Evolutionary conservation across 2,888 invertebrate genomes (phyloP).

Genomic region (Macrophya annulata): DNA sequence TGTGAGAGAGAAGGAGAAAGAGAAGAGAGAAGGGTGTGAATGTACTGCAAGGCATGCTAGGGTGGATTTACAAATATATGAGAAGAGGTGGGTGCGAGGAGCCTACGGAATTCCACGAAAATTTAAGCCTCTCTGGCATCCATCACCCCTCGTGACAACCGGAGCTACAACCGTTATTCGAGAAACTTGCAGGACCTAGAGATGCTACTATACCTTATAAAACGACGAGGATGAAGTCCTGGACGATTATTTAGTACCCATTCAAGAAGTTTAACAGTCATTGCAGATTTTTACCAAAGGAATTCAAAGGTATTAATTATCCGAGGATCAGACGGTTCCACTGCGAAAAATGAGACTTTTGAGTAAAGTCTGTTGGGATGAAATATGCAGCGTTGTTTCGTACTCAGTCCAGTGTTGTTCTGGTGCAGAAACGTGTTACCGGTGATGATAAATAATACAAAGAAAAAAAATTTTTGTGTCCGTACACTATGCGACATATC

Average conservation of each 20-base stretch:
- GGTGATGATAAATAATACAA: constrained; percentile 1
- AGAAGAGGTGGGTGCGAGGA: constrained; percentile 55
- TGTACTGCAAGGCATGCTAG: constrained; percentile 56
- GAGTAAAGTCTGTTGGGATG: not conserved
- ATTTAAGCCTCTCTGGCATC: constrained; percentile 69
- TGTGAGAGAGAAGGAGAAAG: constrained; percentile 46
- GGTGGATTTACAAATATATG: constrained; percentile 63
- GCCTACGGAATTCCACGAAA: constrained; percentile 65
- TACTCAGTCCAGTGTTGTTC: not conserved
- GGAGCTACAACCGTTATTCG: not conserved
- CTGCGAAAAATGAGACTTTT: not conserved
- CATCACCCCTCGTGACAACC: constrained; percentile 67
- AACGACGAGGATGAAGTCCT: not conserved
- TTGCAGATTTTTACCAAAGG: not conserved
- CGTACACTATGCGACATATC: not conserved
- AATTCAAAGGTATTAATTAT: not conserved
- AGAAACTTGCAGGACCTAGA: not conserved
- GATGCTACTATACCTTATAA: not conserved
- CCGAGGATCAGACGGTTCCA: not conserved
- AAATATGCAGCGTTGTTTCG: constrained; percentile 8
- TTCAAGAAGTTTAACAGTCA: not conserved
- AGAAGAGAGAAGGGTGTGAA: constrained; percentile 58
- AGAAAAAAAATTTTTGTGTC: constrained; percentile 3
- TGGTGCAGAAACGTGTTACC: not conserved
- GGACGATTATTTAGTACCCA: not conserved